Evolutionary conservation across 2,113 vertebrate species (phyloP).

Genomic region (Chaetorhynchus papuensis): DNA sequence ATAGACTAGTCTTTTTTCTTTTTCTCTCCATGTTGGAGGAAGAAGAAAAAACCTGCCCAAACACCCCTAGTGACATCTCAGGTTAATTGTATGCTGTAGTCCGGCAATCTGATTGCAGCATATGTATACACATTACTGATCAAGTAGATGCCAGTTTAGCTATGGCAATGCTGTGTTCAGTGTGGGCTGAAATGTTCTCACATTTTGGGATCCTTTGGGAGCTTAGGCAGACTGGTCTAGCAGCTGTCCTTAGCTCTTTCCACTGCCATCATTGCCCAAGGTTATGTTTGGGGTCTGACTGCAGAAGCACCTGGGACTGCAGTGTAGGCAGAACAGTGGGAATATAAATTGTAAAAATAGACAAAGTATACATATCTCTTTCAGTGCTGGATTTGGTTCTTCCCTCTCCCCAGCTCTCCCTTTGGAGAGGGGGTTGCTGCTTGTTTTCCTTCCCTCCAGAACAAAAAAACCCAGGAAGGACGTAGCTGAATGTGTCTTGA

Average conservation of each 20-base stretch:
- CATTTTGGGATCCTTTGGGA: neutral
- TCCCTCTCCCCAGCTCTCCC: neutral
- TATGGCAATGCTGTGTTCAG: neutral
- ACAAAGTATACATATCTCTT: neutral
- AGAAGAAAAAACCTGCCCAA: neutral
- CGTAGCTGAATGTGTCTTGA: neutral
- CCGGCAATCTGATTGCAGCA: neutral
- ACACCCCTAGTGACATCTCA: neutral
- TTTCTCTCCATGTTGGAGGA: fast-evolving
- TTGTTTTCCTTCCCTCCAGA: neutral
- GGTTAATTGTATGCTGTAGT: neutral
- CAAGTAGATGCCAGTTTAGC: neutral
- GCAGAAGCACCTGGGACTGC: neutral
- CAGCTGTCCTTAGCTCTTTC: neutral
- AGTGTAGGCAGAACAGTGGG: neutral
- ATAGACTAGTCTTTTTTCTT: neutral
- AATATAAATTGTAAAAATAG: neutral
- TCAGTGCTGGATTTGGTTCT: neutral
- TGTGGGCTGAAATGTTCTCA: neutral
- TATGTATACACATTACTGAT: neutral
- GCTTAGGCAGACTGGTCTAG: neutral
- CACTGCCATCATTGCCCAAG: neutral
- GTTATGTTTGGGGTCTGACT: neutral
- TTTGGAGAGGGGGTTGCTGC: neutral
- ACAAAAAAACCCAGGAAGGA: neutral